phyloP scores from a whole-genome alignment of 2,888 invertebrate genomes.

The Latheticus oryzae region DNA sequence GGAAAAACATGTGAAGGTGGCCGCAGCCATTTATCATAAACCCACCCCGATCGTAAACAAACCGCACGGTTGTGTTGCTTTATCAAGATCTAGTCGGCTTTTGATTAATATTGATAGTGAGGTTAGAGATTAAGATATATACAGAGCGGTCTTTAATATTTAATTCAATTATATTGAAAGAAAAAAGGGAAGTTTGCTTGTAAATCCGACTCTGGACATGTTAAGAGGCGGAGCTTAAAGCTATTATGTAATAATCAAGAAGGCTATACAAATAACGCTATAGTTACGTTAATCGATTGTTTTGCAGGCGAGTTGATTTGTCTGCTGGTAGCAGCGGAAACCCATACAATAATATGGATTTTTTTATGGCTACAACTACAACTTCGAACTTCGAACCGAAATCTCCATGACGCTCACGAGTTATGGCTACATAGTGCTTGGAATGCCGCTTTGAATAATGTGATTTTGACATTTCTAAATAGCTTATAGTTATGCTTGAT shows the following conservation, averaged over 20 bases:
- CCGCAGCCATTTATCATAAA: constrained; percentile 44
- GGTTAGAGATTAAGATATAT: constrained; percentile 29
- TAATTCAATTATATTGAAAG: too few relatives aligned
- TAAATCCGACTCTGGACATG: too few relatives aligned
- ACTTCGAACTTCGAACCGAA: constrained; percentile 31
- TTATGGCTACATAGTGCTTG: constrained; percentile 46
- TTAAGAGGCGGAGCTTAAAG: too few relatives aligned
- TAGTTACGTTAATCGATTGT: too few relatives aligned
- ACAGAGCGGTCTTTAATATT: too few relatives aligned
- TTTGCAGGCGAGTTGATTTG: too few relatives aligned
- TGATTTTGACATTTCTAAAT: constrained; percentile 60
- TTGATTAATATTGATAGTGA: constrained; percentile 34
- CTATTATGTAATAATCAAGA: too few relatives aligned
- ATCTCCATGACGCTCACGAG: constrained; percentile 39
- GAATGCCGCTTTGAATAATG: constrained; percentile 59
- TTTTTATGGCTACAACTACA: too few relatives aligned
- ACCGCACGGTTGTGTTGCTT: constrained; percentile 23
- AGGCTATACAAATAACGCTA: too few relatives aligned
- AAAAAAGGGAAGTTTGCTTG: too few relatives aligned
- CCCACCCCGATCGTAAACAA: constrained; percentile 43
- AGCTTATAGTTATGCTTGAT: constrained; percentile 54
- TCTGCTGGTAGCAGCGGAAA: too few relatives aligned
- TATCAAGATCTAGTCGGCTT: constrained; percentile 37
- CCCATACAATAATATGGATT: too few relatives aligned
- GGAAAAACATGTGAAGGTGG: constrained; percentile 51